phyloP scores from a whole-genome alignment of 2,888 invertebrate genomes.

The Hymenopus coronatus region DNA sequence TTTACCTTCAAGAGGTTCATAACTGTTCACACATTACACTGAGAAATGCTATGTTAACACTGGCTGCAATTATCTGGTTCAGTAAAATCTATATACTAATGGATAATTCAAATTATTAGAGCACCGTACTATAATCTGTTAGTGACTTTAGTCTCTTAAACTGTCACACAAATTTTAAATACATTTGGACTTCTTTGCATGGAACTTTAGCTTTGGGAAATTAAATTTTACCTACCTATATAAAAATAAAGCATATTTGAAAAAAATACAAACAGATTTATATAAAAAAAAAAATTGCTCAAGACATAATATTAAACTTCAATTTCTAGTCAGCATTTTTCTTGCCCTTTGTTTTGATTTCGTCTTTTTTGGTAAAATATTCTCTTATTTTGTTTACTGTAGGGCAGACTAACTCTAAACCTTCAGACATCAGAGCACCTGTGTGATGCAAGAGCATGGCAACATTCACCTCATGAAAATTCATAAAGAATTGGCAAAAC shows the following conservation, averaged over 20 bases:
- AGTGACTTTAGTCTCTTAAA: not conserved
- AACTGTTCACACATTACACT: not conserved
- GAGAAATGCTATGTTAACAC: not conserved
- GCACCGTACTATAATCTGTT: not conserved
- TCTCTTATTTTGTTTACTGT: too few relatives aligned
- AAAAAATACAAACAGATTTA: not conserved
- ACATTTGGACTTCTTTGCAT: not conserved
- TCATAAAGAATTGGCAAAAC: too few relatives aligned
- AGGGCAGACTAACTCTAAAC: too few relatives aligned
- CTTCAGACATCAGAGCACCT: too few relatives aligned
- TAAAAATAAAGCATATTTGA: not conserved
- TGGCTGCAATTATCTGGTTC: not conserved
- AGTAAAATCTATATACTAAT: not conserved
- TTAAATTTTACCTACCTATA: not conserved
- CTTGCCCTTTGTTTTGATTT: not conserved
- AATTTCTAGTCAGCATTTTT: not conserved
- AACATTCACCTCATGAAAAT: too few relatives aligned
- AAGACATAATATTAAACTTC: not conserved
- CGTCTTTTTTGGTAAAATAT: not conserved
- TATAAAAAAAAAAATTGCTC: not conserved
- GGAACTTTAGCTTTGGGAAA: not conserved
- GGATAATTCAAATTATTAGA: not conserved
- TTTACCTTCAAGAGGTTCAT: not conserved
- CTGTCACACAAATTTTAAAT: not conserved
- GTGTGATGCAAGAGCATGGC: too few relatives aligned